Evolutionary conservation across 2,888 invertebrate species (phyloP).

Genomic region (Chloromyia formosa): DNA sequence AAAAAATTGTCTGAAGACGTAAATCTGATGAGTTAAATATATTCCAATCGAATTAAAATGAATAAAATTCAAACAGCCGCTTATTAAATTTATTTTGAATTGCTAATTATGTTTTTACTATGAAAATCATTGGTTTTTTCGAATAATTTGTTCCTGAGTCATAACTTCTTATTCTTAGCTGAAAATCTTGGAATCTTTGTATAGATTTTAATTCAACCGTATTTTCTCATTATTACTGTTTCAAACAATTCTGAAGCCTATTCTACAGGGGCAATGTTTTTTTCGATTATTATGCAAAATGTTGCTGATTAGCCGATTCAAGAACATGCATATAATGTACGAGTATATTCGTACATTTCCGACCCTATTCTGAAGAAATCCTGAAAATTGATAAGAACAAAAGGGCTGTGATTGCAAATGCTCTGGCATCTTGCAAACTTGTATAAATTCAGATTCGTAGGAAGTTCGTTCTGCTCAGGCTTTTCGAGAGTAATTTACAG

Average conservation of each 20-base stretch:
- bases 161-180: too few species aligned
- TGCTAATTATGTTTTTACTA: too few species aligned
- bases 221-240: too few species aligned
- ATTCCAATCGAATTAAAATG: too few species aligned
- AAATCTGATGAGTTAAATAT: too few species aligned
- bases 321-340: not conserved
- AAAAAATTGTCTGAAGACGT: too few species aligned
- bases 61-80: too few species aligned
- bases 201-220: too few species aligned
- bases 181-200: too few species aligned
- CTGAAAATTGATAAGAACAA: not conserved
- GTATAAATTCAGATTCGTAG: not conserved
- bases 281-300: not conserved
- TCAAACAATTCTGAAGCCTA: not conserved
- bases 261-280: not conserved
- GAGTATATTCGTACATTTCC: not conserved
- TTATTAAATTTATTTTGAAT: too few species aligned
- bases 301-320: not conserved
- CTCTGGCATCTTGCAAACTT: not conserved
- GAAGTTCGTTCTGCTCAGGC: not conserved
- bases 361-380: not conserved
- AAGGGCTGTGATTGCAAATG: not conserved
- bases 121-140: too few species aligned
- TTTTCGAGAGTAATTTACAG: not conserved
- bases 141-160: too few species aligned